Evolutionary conservation across 2,113 vertebrate genomes (phyloP).

Genomic region (Vulpes ferrilata): DNA sequence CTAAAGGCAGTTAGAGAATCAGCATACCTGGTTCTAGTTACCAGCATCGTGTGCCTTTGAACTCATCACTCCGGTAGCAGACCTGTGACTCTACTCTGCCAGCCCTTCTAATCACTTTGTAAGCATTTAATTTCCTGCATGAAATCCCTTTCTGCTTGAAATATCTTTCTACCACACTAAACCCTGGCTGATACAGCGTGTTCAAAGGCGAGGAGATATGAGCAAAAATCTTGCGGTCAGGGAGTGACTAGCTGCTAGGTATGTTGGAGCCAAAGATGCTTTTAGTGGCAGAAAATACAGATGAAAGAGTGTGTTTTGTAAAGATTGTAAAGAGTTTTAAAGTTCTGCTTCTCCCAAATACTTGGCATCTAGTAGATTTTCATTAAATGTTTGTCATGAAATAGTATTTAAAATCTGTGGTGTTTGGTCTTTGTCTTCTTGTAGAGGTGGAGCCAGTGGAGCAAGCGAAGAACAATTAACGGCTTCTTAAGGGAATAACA

Average conservation of each 20-base stretch:
- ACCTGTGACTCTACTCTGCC: neutral
- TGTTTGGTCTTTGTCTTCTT: neutral
- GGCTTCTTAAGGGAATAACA: neutral
- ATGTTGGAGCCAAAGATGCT: neutral
- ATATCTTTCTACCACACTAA: neutral
- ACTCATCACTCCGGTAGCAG: neutral
- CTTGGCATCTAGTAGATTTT: neutral
- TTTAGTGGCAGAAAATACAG: neutral
- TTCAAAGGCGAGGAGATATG: neutral
- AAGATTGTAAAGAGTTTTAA: neutral
- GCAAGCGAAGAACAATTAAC: neutral
- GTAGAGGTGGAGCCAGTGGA: neutral
- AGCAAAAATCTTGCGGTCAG: neutral
- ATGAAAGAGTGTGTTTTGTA: neutral
- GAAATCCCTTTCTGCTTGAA: slow-evolving; percentile 31
- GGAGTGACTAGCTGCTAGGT: neutral
- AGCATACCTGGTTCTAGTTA: neutral
- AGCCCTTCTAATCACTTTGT: neutral
- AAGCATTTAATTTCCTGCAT: slow-evolving; percentile 52
- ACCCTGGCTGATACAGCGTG: neutral
- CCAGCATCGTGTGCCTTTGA: neutral
- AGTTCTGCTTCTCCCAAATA: neutral
- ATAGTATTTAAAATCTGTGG: slow-evolving; percentile 4
- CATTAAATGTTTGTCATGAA: neutral
- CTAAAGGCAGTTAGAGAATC: neutral